These are phyloP conservation scores for Salmo trutta DNA, from an alignment of 2,797 vertebrate species.

Conservation along the genomic window DNA sequence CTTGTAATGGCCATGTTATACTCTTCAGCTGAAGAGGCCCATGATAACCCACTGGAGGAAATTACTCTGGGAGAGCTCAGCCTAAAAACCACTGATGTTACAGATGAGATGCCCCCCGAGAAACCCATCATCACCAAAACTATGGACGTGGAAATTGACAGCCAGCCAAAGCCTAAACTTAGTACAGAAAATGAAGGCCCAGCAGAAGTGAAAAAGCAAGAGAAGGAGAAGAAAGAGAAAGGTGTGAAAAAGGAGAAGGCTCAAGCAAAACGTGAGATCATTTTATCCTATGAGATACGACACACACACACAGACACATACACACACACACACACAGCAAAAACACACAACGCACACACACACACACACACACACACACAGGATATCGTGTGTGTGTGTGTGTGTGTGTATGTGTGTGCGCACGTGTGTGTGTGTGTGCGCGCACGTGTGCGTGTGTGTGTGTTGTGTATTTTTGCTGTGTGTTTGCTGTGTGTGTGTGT, in stretches of 20 bases:
- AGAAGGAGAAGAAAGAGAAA: constrained; percentile 57
- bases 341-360: too few relatives aligned
- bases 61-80: constrained; percentile 70
- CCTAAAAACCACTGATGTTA: constrained; percentile 22
- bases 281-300: neutral
- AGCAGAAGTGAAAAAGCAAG: neutral
- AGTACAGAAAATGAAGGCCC: constrained; percentile 33
- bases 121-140: constrained; percentile 52
- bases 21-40: constrained; percentile 68
- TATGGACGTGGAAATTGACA: constrained; percentile 58
- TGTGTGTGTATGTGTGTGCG: neutral
- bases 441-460: neutral
- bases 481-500: neutral
- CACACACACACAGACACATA: too few relatives aligned
- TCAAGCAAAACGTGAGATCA: constrained; percentile 40
- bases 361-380: too few relatives aligned
- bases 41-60: constrained; percentile 78
- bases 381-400: neutral
- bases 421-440: neutral
- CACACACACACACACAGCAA: too few relatives aligned
- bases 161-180: constrained; percentile 39
- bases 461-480: neutral
- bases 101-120: constrained; percentile 44
- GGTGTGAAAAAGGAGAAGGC: constrained; percentile 62
- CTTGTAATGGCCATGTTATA: constrained; percentile 46